These are phyloP conservation scores for Brachionus sp. DNA, from an alignment of 1,140 invertebrate species.

Conservation along the genomic window DNA sequence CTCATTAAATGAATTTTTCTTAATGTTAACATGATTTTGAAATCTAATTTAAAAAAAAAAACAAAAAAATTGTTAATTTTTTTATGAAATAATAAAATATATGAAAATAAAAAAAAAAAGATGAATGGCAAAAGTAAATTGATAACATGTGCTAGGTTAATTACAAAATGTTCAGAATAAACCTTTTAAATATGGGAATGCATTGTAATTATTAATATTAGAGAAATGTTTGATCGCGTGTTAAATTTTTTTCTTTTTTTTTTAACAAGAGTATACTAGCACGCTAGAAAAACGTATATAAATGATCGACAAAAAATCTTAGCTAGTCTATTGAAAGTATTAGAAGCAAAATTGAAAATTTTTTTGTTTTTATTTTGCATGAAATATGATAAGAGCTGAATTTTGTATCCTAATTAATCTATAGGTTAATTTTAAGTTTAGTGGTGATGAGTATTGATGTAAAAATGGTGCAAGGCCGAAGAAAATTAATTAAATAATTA, in stretches of 20 bases:
- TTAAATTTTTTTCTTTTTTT: neutral
- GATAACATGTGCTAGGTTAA: neutral
- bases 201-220: neutral
- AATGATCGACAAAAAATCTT: neutral
- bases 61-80: neutral
- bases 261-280: neutral
- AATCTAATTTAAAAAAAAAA: neutral
- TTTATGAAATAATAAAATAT: neutral
- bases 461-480: neutral
- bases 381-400: neutral
- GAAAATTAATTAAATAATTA: neutral
- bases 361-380: neutral
- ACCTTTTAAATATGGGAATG: neutral
- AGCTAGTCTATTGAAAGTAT: neutral
- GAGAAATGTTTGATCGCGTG: neutral
- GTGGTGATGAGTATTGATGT: neutral
- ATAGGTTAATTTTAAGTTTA: neutral
- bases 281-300: neutral
- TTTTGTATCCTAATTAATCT: neutral
- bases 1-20: too few species aligned
- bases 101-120: neutral
- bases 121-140: neutral
- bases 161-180: neutral
- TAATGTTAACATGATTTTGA: too few species aligned
- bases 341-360: neutral